These are phyloP conservation scores for Aelia acuminata DNA, from an alignment of 2,888 invertebrate species.

Conservation along the genomic window DNA sequence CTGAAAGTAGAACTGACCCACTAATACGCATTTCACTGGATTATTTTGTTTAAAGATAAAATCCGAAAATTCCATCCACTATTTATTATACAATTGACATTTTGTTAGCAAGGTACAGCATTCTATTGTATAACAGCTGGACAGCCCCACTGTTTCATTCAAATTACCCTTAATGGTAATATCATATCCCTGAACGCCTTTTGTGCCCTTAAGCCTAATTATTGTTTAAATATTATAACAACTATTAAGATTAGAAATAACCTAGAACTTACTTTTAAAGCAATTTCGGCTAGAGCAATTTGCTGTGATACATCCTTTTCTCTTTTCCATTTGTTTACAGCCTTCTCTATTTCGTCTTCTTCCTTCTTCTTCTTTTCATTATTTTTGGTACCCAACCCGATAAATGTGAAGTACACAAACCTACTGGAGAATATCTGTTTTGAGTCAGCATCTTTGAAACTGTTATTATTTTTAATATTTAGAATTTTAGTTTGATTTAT, in stretches of 20 bases:
- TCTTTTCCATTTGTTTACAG: constrained; percentile 47
- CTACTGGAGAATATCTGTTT: neutral
- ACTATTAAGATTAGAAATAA: neutral
- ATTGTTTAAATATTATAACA: neutral
- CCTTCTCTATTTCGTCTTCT: neutral
- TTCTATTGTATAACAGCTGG: neutral
- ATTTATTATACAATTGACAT: neutral
- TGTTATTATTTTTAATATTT: neutral
- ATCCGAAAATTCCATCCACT: neutral
- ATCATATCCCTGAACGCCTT: neutral
- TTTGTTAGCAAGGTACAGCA: neutral
- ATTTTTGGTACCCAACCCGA: constrained; percentile 44
- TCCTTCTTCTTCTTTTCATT: constrained; percentile 12
- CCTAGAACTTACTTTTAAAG: constrained; percentile 60
- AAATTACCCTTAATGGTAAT: neutral
- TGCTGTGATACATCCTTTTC: constrained; percentile 58
- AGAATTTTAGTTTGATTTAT: neutral
- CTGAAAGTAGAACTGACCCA: neutral
- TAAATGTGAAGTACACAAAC: constrained; percentile 50
- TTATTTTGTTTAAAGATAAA: neutral
- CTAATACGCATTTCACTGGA: neutral
- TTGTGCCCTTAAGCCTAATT: neutral
- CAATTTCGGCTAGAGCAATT: constrained; percentile 60
- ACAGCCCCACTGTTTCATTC: neutral
- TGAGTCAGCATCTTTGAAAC: neutral